phyloP scores from a whole-genome alignment of 2,888 invertebrate species.

The Terebella lapidaria region DNA sequence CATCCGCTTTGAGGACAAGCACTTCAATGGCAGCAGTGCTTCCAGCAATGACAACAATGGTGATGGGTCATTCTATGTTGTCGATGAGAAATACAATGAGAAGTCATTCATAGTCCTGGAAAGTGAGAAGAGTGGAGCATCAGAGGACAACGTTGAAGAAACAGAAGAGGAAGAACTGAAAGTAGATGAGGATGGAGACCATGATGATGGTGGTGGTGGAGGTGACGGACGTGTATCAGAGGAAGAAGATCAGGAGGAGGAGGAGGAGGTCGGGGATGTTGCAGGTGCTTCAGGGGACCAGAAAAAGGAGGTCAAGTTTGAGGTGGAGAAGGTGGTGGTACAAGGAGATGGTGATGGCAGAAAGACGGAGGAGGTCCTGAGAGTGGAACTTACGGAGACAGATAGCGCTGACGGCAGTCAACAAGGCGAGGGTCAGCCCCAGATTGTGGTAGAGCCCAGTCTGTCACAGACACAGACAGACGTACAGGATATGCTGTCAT shows the following conservation, averaged over 20 bases:
- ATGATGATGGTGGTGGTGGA: not conserved
- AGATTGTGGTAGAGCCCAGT: not conserved
- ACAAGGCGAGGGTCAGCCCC: not conserved
- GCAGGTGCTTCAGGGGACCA: not conserved
- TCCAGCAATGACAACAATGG: not conserved
- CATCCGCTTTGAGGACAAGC: conserved; percentile 10
- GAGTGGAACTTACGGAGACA: not conserved
- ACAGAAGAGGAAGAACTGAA: not conserved
- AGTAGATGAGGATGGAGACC: not conserved
- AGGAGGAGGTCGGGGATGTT: not conserved
- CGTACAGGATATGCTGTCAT: conserved; percentile 19
- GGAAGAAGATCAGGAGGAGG: not conserved
- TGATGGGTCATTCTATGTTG: conserved; percentile 7
- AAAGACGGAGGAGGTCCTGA: not conserved
- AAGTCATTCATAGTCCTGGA: conserved; percentile 7
- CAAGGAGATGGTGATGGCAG: no score
- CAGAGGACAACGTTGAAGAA: not conserved
- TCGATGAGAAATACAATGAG: conserved; percentile 3
- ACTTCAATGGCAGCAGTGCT: not conserved
- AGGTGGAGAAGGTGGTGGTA: not conserved
- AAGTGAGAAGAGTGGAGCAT: not conserved
- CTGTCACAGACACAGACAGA: conserved; percentile 10
- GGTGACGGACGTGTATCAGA: not conserved
- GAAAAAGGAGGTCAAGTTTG: not conserved
- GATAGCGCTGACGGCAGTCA: not conserved